These are phyloP conservation scores for Pterois miles DNA, from an alignment of 2,797 vertebrate genomes.

Conservation along the genomic window DNA sequence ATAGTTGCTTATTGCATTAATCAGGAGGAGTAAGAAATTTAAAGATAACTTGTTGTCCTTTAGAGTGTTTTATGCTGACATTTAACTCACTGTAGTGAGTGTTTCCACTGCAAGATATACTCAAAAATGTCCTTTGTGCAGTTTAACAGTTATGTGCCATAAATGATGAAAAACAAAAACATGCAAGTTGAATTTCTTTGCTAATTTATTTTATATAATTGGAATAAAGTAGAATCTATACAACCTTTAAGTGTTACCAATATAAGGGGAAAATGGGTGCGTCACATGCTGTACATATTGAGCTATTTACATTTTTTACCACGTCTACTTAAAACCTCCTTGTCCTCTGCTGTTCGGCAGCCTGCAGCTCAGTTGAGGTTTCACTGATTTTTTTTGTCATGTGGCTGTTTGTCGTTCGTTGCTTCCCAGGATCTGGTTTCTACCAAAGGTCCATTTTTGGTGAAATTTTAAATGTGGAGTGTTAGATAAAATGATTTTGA, in stretches of 20 bases:
- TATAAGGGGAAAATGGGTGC: neutral
- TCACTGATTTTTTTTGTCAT: neutral
- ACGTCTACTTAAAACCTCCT: neutral
- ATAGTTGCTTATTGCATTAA: neutral
- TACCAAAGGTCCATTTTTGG: neutral
- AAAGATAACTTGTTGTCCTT: neutral
- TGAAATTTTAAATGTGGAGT: neutral
- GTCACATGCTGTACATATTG: neutral
- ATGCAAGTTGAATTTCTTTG: neutral
- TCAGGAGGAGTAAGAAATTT: neutral
- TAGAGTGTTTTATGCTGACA: neutral
- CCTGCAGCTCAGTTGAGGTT: neutral
- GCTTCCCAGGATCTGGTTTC: neutral
- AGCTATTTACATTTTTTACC: neutral
- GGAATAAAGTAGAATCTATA: neutral
- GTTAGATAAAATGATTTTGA: neutral
- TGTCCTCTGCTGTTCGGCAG: neutral
- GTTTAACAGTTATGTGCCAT: neutral
- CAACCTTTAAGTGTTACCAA: neutral
- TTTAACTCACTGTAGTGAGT: neutral
- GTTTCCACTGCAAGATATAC: neutral
- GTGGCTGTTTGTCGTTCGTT: neutral
- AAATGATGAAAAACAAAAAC: neutral
- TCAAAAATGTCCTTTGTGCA: neutral
- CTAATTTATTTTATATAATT: neutral